phyloP scores from a whole-genome alignment of 30 jellyfish, hydroid and myxozoan species.

The Catostylus mosaicus region DNA sequence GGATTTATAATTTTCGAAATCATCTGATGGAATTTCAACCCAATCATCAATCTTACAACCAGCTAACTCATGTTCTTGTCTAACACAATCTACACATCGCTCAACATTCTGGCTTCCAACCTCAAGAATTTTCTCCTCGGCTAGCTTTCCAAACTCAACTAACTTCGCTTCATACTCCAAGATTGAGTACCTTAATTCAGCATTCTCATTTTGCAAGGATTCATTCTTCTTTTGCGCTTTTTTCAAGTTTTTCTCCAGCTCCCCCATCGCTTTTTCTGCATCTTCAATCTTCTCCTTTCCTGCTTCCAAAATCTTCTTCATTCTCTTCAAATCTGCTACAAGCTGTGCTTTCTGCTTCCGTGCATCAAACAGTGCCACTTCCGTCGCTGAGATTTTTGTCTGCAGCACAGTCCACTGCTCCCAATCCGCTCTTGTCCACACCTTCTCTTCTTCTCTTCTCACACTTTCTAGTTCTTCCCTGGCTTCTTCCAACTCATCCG shows the following conservation, averaged over 20 bases:
- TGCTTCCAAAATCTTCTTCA: conserved; percentile 42
- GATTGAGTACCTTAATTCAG: conserved; percentile 36
- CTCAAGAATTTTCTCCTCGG: not conserved
- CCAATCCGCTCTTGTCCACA: conserved; percentile 72
- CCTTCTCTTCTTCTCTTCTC: conserved; percentile 30
- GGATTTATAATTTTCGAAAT: not conserved
- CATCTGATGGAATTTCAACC: not conserved
- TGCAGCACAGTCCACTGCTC: conserved; percentile 72
- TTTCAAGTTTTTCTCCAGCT: conserved; percentile 27
- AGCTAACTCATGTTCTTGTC: not conserved
- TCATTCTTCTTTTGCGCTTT: conserved; percentile 50
- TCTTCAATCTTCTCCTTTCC: conserved; percentile 46
- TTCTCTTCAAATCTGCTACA: conserved; percentile 42
- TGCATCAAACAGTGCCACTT: conserved; percentile 64
- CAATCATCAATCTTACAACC: not conserved
- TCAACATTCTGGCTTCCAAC: not conserved
- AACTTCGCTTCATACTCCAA: conserved; percentile 44
- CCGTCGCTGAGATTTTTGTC: conserved; percentile 49
- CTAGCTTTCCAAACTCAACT: not conserved
- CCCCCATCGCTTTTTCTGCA: conserved; percentile 49
- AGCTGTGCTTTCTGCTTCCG: conserved; percentile 55
- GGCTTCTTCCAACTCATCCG: conserved; percentile 37
- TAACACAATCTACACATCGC: not conserved
- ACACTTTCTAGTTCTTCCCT: conserved; percentile 22
- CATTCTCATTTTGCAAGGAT: conserved; percentile 47